Evolutionary conservation across 64 coral and sea anemone species (phyloP), one percentile per base, ranked within the genome.

Genomic region (Montipora cactus): DNA sequence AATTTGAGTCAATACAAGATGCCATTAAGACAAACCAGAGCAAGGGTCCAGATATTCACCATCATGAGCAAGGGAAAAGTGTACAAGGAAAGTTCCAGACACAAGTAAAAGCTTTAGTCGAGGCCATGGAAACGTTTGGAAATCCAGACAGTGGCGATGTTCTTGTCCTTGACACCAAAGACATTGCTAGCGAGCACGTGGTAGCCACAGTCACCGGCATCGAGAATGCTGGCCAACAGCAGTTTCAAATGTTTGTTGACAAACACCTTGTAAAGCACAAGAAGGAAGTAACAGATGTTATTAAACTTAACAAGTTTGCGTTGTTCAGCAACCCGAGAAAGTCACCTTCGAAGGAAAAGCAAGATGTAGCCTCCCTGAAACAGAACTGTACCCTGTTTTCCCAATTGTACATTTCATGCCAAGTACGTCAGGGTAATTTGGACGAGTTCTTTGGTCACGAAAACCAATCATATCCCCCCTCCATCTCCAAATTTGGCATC

Each of bases 251-350:
- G 8, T 87, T 87, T 72, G 3, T 70, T 10, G 66, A 87, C 15
- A 15, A 74, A 48, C 66, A 66, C 64, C 84, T 87, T 74, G 5
- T 73, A 87, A 72, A 87, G 16, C 52, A 55, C 52, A 1, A 55
- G 52, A 55, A 55, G 52, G 52, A 55, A 72, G 25, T 87, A 16
- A 87, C 37, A 55, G 83, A 72, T 47, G 8, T 85, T 64, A 85
- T 87, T 3, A 87, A 87, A 44, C 25, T 4, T 11, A 87, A 87
- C 64, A 87, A 87, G 9, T 72, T 87, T 10, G 64, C 71, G 10
- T 22, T 88, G 46, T 88, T 52, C 48, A 76, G 86, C 10, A 88
- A 88, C 84, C 84, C 84, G n/a, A 86, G 82, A 68, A 86, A 86
- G 59, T 68, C 82, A 37, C 59, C 59, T 6, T 49, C 67, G 74